Base-by-base conservation (phyloP, 1,140 invertebrate species). In the Globodera rostochiensis region DNA sequence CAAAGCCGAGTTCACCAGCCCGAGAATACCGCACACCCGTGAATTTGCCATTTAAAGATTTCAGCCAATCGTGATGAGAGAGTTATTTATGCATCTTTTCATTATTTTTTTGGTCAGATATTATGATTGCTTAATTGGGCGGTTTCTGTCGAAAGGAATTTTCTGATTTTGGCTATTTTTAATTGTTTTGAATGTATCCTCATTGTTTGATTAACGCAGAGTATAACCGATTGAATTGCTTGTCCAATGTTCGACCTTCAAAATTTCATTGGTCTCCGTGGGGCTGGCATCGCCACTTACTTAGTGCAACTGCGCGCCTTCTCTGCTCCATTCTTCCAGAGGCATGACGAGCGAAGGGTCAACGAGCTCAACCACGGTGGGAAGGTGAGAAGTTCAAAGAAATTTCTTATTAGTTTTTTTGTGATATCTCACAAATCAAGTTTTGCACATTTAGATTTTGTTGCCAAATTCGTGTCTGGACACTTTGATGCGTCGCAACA, bases 401-500 rank as follows among this genome's bases (percentile, higher is more conserved):
- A 25, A n/a, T n/a, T 53, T 15, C 11, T 60, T 60, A 0, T 60
- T 19, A 60, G 19, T 15, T 74, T 82, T 82, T 75, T n/a, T 1
- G 45, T 74, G 13, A 53, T 60, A 11, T 80, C 84, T 85, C 13
- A 25, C 25, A 25, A 25, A 25, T 25, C 25, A 45, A 25, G 6
- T 73, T 50, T 19, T 50, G 4, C 47, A 57, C 49, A 57, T 71
- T 80, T 11, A 88, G 88, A 89, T 90, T 71, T 80, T 89, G 21
- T 82, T 89, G 19, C 88, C 88, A 8, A 88, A 83, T 71, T 89
- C 89, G 11, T 88, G 81, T 15, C 81, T 89, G 4, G 89, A 89
- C 76, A 50, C 74, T 67, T 79, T 89, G 74, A 77, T 87, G 57
- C 85, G 96, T 78, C 91, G 98, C 1, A 98, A 98, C 91, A 97